phyloP scores from a whole-genome alignment of 2,888 invertebrate genomes.

The Lathronympha strigana region DNA sequence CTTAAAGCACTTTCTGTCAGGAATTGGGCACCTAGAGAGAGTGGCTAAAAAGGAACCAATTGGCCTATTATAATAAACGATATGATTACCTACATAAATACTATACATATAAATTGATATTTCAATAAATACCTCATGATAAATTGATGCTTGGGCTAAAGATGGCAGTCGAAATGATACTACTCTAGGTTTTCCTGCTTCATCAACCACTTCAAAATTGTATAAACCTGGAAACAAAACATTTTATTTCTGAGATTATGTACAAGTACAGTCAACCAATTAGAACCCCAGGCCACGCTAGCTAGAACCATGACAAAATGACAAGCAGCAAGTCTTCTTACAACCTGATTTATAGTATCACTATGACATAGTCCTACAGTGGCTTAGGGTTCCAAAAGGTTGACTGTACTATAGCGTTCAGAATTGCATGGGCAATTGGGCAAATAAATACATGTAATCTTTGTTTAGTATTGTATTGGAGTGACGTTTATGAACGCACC shows the following conservation, averaged over 20 bases:
- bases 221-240: conserved; percentile 85
- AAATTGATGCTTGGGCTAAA: conserved; percentile 95
- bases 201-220: conserved; percentile 95
- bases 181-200: conserved; percentile 92
- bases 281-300: no score
- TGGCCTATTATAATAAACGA: background rate
- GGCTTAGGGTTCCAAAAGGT: no score
- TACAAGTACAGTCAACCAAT: no score
- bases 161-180: conserved; percentile 95
- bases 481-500: no score
- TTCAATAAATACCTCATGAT: conserved; percentile 89
- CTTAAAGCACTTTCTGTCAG: conserved; percentile 93
- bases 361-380: no score
- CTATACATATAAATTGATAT: background rate
- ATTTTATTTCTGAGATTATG: background rate
- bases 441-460: no score
- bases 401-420: no score
- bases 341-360: no score
- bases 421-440: no score
- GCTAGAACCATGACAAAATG: no score
- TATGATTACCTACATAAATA: background rate
- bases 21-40: conserved; percentile 90
- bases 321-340: no score
- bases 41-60: conserved; percentile 82
- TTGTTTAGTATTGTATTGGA: no score